Conservation (phyloP, 2,113 vertebrate genomes). For the Crypturellus undulatus region DNA sequence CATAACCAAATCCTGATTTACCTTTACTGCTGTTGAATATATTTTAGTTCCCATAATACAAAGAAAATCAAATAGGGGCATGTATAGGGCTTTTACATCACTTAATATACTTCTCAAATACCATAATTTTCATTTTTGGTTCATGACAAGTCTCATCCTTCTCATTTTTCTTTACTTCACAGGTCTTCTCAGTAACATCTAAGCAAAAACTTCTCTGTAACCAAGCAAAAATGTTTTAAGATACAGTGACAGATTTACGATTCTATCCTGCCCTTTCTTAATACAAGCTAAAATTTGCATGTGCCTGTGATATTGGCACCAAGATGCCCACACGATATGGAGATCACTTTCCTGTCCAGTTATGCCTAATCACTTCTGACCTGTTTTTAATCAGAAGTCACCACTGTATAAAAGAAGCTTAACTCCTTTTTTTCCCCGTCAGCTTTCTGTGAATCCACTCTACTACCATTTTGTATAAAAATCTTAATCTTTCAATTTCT, state of each 20-base stretch:
- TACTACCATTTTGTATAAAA: background rate
- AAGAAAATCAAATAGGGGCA: background rate
- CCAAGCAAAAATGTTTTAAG: background rate
- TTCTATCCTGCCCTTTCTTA: background rate
- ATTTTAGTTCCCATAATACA: background rate
- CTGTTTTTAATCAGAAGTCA: background rate
- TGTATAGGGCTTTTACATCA: background rate
- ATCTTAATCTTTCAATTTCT: background rate
- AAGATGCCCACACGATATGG: background rate
- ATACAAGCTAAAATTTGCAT: background rate
- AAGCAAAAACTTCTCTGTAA: background rate
- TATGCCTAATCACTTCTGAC: background rate
- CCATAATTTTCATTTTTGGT: background rate
- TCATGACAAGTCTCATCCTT: background rate
- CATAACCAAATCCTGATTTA: background rate
- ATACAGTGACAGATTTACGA: background rate
- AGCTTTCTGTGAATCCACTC: background rate
- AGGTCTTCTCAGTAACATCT: background rate
- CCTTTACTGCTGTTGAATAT: background rate
- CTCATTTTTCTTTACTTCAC: background rate
- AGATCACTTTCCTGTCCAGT: background rate
- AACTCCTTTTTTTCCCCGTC: background rate
- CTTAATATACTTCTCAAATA: background rate
- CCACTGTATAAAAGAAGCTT: fast-evolving
- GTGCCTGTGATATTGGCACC: fast-evolving